Percentiles rank a stretch among this genome's conserved stretches.
phyloP scores from a whole-genome alignment of 2,113 vertebrate species.

The Mixornis gularis region DNA sequence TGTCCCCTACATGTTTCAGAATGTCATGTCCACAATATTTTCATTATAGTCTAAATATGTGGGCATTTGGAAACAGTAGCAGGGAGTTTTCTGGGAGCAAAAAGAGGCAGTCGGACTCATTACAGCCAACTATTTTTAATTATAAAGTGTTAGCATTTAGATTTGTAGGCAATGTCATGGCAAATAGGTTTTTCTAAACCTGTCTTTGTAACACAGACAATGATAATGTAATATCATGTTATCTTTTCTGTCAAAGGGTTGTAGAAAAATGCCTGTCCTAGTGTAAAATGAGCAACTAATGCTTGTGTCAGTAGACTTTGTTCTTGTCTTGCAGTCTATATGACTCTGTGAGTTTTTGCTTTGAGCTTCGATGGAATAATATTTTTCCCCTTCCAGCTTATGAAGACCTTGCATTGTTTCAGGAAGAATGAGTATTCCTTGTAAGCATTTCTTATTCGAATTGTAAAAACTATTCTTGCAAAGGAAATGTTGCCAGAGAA shows the following conservation, averaged over 20 bases:
- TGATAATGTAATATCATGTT: neutral
- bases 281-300: neutral
- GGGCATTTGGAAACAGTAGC: neutral
- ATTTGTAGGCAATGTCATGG: neutral
- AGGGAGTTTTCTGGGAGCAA: neutral
- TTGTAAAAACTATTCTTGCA: neutral
- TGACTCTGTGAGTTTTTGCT: neutral
- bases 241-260: neutral
- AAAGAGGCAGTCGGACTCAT: neutral
- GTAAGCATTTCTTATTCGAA: neutral
- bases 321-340: neutral
- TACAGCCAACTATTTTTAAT: neutral
- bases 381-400: neutral
- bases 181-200: neutral
- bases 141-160: neutral
- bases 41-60: neutral
- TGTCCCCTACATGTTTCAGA: neutral
- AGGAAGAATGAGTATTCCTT: neutral
- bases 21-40: neutral
- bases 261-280: neutral
- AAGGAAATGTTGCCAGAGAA: neutral
- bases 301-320: neutral
- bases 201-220: neutral
- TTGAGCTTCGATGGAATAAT: neutral
- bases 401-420: neutral